phyloP scores from a whole-genome alignment of 2,888 invertebrate genomes.

The Nymphalis urticae region DNA sequence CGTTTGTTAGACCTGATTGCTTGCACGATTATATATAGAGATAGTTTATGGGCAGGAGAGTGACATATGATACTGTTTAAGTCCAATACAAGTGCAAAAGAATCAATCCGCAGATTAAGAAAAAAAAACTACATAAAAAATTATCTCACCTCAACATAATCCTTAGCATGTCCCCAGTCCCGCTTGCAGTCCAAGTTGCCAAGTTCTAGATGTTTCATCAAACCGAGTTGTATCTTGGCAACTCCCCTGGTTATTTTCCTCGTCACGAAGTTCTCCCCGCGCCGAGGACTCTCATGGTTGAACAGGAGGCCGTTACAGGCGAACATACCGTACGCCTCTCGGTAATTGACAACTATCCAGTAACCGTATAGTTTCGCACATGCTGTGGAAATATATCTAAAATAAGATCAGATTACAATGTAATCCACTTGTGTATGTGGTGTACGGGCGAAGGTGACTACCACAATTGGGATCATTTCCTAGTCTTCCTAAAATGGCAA shows the following conservation, averaged over 20 bases:
- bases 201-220: slow-evolving; percentile 91
- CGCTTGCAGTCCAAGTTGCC: slow-evolving; percentile 97
- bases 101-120: background rate
- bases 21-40: too few species aligned
- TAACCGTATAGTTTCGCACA: slow-evolving; percentile 97
- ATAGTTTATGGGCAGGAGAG: too few species aligned
- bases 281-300: slow-evolving; percentile 97
- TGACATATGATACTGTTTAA: too few species aligned
- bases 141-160: slow-evolving; percentile 91
- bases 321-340: slow-evolving; percentile 97
- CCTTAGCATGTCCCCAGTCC: slow-evolving; percentile 99
- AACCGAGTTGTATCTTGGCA: slow-evolving; percentile 95
- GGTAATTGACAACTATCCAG: slow-evolving; percentile 97
- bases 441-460: background rate
- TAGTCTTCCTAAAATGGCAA: too few species aligned
- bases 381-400: slow-evolving; percentile 77
- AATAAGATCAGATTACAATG: too few species aligned
- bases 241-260: slow-evolving; percentile 98
- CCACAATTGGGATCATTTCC: too few species aligned
- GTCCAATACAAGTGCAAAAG: too few species aligned
- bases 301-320: slow-evolving; percentile 98
- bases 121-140: background rate
- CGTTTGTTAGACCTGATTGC: too few species aligned
- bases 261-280: slow-evolving; percentile 99
- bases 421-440: too few species aligned